Conservation (phyloP, 2,113 vertebrate species). For the Synchiropus splendidus region DNA sequence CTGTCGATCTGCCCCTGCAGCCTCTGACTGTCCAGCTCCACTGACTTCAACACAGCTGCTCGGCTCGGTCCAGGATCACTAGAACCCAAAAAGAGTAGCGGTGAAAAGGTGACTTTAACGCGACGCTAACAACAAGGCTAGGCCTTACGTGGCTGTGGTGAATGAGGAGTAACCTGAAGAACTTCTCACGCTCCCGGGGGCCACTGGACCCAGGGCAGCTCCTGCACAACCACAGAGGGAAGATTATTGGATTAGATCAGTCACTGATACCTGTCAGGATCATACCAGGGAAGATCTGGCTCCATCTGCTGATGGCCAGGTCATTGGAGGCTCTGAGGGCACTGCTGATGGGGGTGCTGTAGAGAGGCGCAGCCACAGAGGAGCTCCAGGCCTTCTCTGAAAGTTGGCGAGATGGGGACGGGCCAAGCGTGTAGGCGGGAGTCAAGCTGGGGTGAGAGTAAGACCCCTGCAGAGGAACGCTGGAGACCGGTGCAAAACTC, state of each 20-base stretch:
- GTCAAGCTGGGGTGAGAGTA: constrained; percentile 7
- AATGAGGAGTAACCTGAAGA: no score
- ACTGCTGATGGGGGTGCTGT: constrained; percentile 18
- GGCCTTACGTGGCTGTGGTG: no score
- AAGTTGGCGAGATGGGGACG: constrained; percentile 5
- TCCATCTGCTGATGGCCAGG: constrained; percentile 70
- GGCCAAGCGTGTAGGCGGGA: constrained; percentile 7
- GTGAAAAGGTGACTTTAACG: no score
- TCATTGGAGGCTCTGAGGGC: constrained; percentile 52
- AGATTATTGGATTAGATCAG: no score
- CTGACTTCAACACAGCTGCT: constrained; percentile 29
- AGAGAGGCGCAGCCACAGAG: constrained; percentile 11
- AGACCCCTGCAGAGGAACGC: no score
- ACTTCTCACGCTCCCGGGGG: no score
- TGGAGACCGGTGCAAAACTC: constrained; percentile 5
- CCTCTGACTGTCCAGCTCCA: constrained; percentile 40
- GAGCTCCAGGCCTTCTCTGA: neutral
- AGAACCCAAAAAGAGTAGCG: constrained; percentile 1
- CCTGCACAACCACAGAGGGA: no score
- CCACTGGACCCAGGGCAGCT: no score
- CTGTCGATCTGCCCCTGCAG: constrained; percentile 72
- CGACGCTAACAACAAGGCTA: no score
- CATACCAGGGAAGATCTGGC: constrained; percentile 76
- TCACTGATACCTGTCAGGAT: neutral
- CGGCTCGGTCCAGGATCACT: constrained; percentile 66